Evolutionary conservation across 2,888 invertebrate species (phyloP), one percentile per base, ranked within the genome.

Genomic region (Zygogramma bicolorata): DNA sequence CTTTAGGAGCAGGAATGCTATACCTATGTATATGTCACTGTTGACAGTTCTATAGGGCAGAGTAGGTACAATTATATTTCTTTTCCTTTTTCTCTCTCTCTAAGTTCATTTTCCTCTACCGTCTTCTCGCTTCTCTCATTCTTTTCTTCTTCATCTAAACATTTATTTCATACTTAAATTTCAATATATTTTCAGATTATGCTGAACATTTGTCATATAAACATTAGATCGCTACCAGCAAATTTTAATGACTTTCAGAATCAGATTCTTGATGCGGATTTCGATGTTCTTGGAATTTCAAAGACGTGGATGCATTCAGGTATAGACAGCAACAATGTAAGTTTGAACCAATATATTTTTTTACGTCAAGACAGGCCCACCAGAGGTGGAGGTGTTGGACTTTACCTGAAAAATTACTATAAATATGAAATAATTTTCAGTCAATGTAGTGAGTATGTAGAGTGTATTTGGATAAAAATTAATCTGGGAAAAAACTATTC

Each of bases 241-340:
- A 31, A 31, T 31, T 31, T 31, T 31, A 31, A 31, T 31, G 31
- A 31, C 31, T 5, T 31, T 31, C 31, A 31, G 7, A 31, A 31
- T 31, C 31, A 31, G 31, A 31, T 31, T 31, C 31, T 31, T 7
- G 7, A 31, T 31, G 31, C 31, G 31, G 31, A 31, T 31, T 31
- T 31, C 31, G 31, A 31, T 31, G 31, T 31, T 31, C 4, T 7
- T 31, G 31, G 27, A 58, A 27, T 27, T 27, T 58, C 3, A 22
- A 13, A 58, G 53, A 58, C 58, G 27, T 58, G 58, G 58, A 58
- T 58, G 25, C 58, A 58, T 5, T 10, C 58, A 58, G 58, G 58
- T 27, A 58, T 58, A 27, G 25, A 58, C 27, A 27, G 58, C 58
- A 27, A 13, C 29, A 58, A 58, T 1, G 58, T 58, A 29, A 25